Base-by-base conservation (phyloP, 1,140 invertebrate species). In the Drosophila miranda region DNA sequence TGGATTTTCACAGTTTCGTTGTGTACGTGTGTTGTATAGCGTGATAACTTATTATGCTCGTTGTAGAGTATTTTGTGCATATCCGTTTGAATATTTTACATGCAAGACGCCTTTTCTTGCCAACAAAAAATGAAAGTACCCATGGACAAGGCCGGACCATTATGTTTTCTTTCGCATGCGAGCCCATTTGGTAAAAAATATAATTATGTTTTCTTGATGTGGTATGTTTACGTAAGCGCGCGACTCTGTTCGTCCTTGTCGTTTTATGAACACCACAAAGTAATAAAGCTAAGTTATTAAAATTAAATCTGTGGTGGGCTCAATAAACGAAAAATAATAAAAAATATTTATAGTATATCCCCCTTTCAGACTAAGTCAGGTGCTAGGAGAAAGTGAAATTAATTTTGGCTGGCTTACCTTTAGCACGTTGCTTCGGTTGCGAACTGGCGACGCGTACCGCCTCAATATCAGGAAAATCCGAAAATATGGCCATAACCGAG, bases 101-200 rank as follows among this genome's bases (percentile, higher is more conserved):
- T 74, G 62, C 59, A 34, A 34, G 59, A 51, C 64, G 48, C 50
- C 46, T 46, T 45, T 34, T 34, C 30, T 34, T 34, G 30, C 30
- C 30, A 34, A 34, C 26, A 48, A 73, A 74, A 75, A 70, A 74
- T 75, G 75, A 77, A 77, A 77, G 75, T 77, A 59, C 64, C 68
- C 74, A 69, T 74, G 59, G 56, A 74, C 74, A 74, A 76, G 74
- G 74, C 74, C 73, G 61, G 8, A 34, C 49, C 44, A 46, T 48
- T 52, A 74, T 54, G 45, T 52, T 68, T 58, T 58, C 38, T 51
- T 74, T 60, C 4, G 8, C 41, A 16, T 34, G 26, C 49, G 30
- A 30, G 43, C 56, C 30, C 46, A 59, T 26, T 42, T 51, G 48
- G 6, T 26, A 59, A 41, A 23, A 48, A 48, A 41, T 44, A 26